Base-by-base conservation (phyloP, 2,888 invertebrate species). In the Dermolepida albohirtum region DNA sequence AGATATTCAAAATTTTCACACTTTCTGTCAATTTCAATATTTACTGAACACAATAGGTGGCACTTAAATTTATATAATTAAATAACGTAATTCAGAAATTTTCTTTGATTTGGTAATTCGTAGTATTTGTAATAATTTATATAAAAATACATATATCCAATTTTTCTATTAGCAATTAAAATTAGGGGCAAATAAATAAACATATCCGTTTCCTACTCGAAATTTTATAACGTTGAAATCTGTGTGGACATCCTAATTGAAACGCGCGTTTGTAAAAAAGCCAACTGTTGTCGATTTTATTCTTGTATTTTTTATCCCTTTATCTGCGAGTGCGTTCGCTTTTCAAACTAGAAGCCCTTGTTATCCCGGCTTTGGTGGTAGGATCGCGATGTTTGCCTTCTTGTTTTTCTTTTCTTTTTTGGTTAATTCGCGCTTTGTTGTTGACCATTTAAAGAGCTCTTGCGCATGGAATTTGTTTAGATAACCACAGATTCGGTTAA, bases 241-340 rank as follows among this genome's bases (percentile, higher is more conserved):
- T 4, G 34, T 34, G 41, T 43, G 22, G 41, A 57, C 41, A 27
- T 14, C 22, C 11, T 52, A 29, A 52, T 52, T 29, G 51, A 52
- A 52, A 12, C 11, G 27, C n/a, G 51, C 22, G 10, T 7, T 27
- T 12, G n/a, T 29, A 27, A 34, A n/a, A n/a, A 34, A 34, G 27
- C 51, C 12, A 14, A 52, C 22, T 14, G 34, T n/a, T 10, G 39
- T 34, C 47, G 59, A 47, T 62, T 47, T 62, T 62, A 29, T 44
- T 43, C 14, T 43, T 11, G 27, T 34, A 44, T 34, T 47, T 34
- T 62, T 47, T 62, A 47, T 62, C 34, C 47, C 29, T 47, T 62
- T 62, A 16, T 62, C 34, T 47, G 29, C 2, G 17, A n/a, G 6
- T 47, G 27, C 16, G 41, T 49, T 55, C 5, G 47, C 16, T 47